These are phyloP conservation scores for Acanthiza pusilla DNA, from an alignment of 2,797 vertebrate genomes.

Conservation along the genomic window DNA sequence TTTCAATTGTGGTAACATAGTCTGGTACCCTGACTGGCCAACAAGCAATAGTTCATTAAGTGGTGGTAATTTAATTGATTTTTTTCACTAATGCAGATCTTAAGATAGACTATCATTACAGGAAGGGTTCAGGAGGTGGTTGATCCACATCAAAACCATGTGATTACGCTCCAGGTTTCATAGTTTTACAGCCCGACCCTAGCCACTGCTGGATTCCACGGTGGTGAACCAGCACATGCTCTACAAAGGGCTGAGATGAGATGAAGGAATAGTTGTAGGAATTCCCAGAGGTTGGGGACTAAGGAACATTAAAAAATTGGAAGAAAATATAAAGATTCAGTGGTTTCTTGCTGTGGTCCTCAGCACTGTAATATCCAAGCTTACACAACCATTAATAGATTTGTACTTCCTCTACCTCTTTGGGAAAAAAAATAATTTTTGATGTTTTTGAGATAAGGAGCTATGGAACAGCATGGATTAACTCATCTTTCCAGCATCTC, in stretches of 20 bases:
- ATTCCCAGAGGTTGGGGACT: neutral
- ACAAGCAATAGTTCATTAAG: neutral
- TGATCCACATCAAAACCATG: neutral
- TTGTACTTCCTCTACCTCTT: neutral
- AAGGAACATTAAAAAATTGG: neutral
- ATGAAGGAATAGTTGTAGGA: neutral
- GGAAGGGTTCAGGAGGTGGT: neutral
- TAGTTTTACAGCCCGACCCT: neutral
- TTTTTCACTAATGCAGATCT: conserved; percentile 6
- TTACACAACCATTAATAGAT: neutral
- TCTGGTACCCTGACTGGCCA: neutral
- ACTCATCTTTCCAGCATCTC: neutral
- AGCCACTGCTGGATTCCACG: neutral
- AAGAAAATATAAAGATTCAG: neutral
- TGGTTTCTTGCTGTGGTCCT: neutral
- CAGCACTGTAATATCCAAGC: neutral
- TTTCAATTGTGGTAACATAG: neutral
- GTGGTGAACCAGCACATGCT: accelerated
- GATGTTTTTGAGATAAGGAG: neutral
- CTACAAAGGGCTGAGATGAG: neutral
- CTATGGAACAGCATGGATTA: neutral
- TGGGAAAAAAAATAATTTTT: neutral
- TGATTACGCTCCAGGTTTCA: neutral
- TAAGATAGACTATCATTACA: neutral
- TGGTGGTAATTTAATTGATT: conserved; percentile 27